Evolutionary conservation across 2,797 vertebrate genomes (phyloP).

Genomic region (Megaceryle alcyon): DNA sequence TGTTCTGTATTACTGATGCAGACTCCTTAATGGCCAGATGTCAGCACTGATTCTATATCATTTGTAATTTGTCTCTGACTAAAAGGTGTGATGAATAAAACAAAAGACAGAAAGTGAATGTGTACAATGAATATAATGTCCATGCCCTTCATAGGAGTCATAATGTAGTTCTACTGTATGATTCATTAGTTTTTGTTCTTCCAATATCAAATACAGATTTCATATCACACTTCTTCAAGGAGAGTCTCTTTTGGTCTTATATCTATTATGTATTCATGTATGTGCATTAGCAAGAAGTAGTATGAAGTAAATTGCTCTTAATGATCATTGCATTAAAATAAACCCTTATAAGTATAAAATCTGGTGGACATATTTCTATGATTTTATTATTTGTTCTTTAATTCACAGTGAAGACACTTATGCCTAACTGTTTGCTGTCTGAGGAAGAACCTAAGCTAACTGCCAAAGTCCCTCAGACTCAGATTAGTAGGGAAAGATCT

Average conservation of each 20-base stretch:
- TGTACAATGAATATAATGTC: background rate
- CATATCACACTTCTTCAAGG: background rate
- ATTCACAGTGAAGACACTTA: background rate
- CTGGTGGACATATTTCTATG: background rate
- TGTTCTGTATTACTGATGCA: background rate
- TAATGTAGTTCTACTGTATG: background rate
- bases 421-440: background rate
- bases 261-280: background rate
- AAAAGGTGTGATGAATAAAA: background rate
- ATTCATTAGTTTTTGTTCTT: background rate
- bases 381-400: background rate
- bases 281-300: background rate
- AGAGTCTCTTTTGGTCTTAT: background rate
- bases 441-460: background rate
- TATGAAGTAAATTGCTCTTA: background rate
- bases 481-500: background rate
- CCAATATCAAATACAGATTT: background rate
- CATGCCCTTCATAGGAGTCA: background rate
- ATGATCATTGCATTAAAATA: background rate
- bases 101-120: background rate
- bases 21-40: conserved; percentile 13
- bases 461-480: background rate
- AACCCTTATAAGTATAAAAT: background rate
- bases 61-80: background rate
- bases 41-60: background rate